Conservation (phyloP, 2,888 invertebrate species). For the Orthonevra nobilis region DNA sequence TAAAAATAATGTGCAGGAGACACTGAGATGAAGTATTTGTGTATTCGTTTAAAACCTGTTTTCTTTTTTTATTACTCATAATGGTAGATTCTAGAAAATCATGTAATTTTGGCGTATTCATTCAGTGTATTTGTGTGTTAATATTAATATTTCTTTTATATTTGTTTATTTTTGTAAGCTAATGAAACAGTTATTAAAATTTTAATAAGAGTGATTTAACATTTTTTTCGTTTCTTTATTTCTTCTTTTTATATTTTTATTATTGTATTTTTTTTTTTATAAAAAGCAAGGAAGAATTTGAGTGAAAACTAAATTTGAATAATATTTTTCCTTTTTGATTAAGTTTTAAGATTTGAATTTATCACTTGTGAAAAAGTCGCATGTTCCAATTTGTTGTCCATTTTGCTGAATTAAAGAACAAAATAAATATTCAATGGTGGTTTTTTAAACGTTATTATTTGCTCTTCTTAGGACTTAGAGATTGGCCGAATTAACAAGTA, state of each 20-base stretch:
- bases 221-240: constrained; percentile 24
- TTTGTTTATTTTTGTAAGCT: constrained; percentile 43
- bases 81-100: constrained; percentile 53
- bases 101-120: constrained; percentile 43
- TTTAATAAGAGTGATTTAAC: constrained; percentile 41
- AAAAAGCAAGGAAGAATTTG: constrained; percentile 36
- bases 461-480: no score
- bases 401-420: no score
- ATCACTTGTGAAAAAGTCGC: neutral
- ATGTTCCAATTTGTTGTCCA: no score
- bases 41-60: constrained; percentile 23
- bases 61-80: constrained; percentile 21
- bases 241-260: neutral
- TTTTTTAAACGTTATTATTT: no score
- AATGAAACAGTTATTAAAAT: constrained; percentile 49
- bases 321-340: constrained; percentile 5
- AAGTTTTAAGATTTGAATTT: neutral
- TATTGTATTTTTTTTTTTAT: neutral
- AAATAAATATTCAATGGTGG: no score
- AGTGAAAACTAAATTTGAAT: constrained; percentile 15
- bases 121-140: constrained; percentile 19
- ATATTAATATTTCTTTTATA: constrained; percentile 24
- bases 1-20: constrained; percentile 53
- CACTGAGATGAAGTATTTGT: constrained; percentile 39
- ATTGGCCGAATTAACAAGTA: no score